Evolutionary conservation across 2,888 invertebrate species (phyloP), one percentile per base, ranked within the genome.

Genomic region (Diaphora mendica): DNA sequence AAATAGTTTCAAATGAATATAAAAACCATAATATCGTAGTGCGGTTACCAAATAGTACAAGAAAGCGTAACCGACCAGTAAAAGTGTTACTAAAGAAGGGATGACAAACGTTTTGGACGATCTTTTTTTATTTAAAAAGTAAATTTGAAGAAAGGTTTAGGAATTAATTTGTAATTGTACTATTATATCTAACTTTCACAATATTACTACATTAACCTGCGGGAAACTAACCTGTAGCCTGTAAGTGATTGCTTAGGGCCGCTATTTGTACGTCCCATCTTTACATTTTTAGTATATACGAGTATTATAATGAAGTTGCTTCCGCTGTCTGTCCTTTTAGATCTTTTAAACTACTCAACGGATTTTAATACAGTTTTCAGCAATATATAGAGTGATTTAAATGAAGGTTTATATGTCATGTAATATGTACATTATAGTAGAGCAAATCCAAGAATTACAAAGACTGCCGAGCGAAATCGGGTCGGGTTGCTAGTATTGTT

Each of bases 61-160:
- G 93, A 93, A 92, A 93, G 92, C 92, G 92, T 92, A 88, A 89
- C 91, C 77, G 80, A 80, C 75, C 79, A 86, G 89, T 89, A 91
- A 92, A 91, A 91, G 91, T 91, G 88, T 88, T 88, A 77, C 87
- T 86, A 90, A 89, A 87, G 77, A 82, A 77, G 75, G 71, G 72
- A 77, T 68, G 55, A 55, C 35, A 55, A 68, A 48, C n/a, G n/a
- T 15, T n/a, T 68, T 35, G 7, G 35, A 51, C 35, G n/a, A 68
- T 51, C 78, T 84, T 75, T 84, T 75, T 76, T 72, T 30, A 66
- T 68, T 55, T 55, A 15, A 20, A n/a, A 42, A 64, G 20, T 2
- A 71, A 65, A 26, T 35, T 15, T 23, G 20, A n/a, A 62, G 20
- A 17, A 68, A 35, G 39, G 59, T 59, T 26, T 4, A 30, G 7